phyloP scores from a whole-genome alignment of 2,888 invertebrate genomes.

The Thumatha senex region DNA sequence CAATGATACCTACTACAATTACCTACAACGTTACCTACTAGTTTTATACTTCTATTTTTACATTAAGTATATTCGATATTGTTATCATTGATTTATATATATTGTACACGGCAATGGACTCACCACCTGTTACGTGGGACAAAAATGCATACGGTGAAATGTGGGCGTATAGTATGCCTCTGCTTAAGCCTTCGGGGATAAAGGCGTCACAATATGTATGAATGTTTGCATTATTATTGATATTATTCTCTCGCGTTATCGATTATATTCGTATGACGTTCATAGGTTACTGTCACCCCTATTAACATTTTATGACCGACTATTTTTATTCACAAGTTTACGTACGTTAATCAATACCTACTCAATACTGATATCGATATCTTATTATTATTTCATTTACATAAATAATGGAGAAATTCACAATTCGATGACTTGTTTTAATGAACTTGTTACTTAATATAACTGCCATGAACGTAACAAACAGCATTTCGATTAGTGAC shows the following conservation, averaged over 20 bases:
- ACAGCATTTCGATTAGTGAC: too few relatives aligned
- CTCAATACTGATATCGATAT: not conserved
- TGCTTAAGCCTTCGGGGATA: too few relatives aligned
- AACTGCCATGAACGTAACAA: not conserved
- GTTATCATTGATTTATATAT: too few relatives aligned
- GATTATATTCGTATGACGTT: not conserved
- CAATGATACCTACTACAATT: too few relatives aligned
- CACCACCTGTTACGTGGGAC: too few relatives aligned
- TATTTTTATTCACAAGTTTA: slow-evolving; percentile 6
- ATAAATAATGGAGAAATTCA: not conserved
- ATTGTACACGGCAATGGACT: too few relatives aligned
- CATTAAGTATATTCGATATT: too few relatives aligned
- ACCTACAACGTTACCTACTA: too few relatives aligned
- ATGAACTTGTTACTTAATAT: not conserved
- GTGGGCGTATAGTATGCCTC: too few relatives aligned
- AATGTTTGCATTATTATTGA: not conserved
- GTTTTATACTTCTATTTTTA: too few relatives aligned
- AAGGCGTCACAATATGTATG: too few relatives aligned
- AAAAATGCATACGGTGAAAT: too few relatives aligned
- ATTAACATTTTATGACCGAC: not conserved
- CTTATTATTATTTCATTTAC: not conserved
- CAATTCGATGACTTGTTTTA: not conserved
- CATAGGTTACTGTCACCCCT: not conserved
- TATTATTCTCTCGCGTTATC: not conserved
- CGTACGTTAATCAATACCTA: not conserved